phyloP scores from a whole-genome alignment of 2,113 vertebrate species.

The Bufo gargarizans region DNA sequence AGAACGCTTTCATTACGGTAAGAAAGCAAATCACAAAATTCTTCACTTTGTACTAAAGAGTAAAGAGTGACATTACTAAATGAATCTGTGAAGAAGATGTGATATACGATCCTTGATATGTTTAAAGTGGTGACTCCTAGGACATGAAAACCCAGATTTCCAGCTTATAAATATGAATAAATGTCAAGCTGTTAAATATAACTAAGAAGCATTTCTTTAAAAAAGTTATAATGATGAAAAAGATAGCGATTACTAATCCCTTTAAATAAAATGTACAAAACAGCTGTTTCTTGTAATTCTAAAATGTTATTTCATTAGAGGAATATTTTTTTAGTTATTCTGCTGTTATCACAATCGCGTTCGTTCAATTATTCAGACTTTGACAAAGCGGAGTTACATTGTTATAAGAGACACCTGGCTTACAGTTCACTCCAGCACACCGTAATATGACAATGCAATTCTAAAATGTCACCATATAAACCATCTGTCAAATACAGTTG shows the following conservation, averaged over 20 bases:
- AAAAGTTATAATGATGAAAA: background rate
- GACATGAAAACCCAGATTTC: background rate
- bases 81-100: background rate
- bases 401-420: conserved; percentile 5
- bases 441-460: conserved; percentile 39
- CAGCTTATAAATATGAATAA: background rate
- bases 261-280: background rate
- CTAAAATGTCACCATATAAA: conserved; percentile 44
- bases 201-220: background rate
- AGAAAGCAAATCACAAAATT: background rate
- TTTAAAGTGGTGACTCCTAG: background rate
- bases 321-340: background rate
- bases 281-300: background rate
- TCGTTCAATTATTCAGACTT: background rate
- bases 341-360: background rate
- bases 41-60: background rate
- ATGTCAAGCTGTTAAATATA: background rate
- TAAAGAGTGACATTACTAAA: background rate
- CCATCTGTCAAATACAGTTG: conserved; percentile 45
- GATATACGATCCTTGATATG: background rate
- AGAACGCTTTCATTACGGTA: background rate
- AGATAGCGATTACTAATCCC: no score
- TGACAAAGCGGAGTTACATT: background rate
- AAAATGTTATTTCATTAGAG: background rate
- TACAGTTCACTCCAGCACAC: conserved; percentile 28